Evolutionary conservation across 2,113 vertebrate genomes (phyloP), one percentile per base, ranked within the genome.

Genomic region (Pterocles orientalis): DNA sequence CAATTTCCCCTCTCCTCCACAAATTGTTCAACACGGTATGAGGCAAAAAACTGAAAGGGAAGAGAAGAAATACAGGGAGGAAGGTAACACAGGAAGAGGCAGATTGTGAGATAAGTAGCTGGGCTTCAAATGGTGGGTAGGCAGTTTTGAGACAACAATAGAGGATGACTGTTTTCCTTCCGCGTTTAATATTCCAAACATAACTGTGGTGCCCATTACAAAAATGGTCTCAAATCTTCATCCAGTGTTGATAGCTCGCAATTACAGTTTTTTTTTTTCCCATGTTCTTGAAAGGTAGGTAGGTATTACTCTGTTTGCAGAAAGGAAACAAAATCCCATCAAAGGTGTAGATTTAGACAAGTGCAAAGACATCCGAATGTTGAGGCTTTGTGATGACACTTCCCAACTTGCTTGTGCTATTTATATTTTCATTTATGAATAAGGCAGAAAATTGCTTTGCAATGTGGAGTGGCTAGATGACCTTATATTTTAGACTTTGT

Each of bases 161-260:
- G 91, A 68, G 26, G 33, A 25, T 39, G 39, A 28, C 39, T 81
- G 18, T 73, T 94, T 91, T 84, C 39, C 54, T 81, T 90, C 31
- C 2, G 10, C 77, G 34, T 66, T 86, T 86, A 54, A 28, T 58
- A 36, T 75, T 88, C 25, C 36, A 51, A 77, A 51, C 64, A 6
- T 66, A 51, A 62, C 25, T 66, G 12, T 54, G 39, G 11, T 54
- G 36, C 58, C 39, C 19, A 2, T 75, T 83, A 50, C 51, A 62
- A 80, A 86, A 76, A 28, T 34, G 24, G 10, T 81, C 15, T 80
- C 13, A 61, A 39, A 51, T 78, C 47, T 70, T 82, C 7, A 3
- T 56, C 50, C 20, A 29, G n/a, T 9, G 9, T 50, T 2, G 0
- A 53, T 11, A 64, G 41, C 34, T 69, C 80, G 48, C 20, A 26